Base-by-base conservation (phyloP, 1,140 invertebrate species). In the Lepidostoma basale region DNA sequence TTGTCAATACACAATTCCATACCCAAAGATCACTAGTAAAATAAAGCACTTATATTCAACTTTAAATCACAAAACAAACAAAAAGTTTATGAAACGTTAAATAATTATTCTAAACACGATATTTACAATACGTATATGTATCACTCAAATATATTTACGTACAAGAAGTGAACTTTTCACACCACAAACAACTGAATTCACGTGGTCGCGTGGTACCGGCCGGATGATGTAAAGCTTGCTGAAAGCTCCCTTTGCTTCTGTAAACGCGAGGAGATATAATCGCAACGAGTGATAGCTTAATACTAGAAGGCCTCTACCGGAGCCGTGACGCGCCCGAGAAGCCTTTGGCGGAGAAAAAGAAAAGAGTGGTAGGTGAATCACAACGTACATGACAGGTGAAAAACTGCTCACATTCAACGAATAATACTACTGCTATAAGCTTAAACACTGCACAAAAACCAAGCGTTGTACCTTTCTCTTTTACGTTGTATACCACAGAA, bases 251-350 rank as follows among this genome's bases (percentile, higher is more conserved):
- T 62, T 18, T n/a, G n/a, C n/a, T n/a, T n/a, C n/a, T n/a, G n/a
- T n/a, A 44, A 28, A 22, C n/a, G 52, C 23, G 22, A 26, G 20
- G 45, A 65, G 62, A 65, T 65, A 65, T 40, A 26, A 54, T 56
- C 62, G 22, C 47, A 20, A 39, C 62, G 49, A 56, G 30, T 54
- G 62, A 56, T 42, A 65, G 26, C 20, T 65, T 52, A 40, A 26
- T 49, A 65, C 62, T 65, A 65, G 62, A 54, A 42, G 47, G 47
- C 39, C 20, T 54, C 18, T 39, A 30, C 18, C 62, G 33, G 47
- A 36, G 49, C 58, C 25, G 47, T 40, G 30, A 40, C 45, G 30
- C 47, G 49, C 47, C 47, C 62, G 30, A 25, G 25, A 1, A 56
- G 45, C 40, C 30, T 36, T 33, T 18, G 14, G 56, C 28, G 39